A percentile compares a stretch with the other conserved stretches of the same genome.
These are phyloP conservation scores for Lontra canadensis DNA, from an alignment of 2,113 vertebrate species.

Conservation along the genomic window DNA sequence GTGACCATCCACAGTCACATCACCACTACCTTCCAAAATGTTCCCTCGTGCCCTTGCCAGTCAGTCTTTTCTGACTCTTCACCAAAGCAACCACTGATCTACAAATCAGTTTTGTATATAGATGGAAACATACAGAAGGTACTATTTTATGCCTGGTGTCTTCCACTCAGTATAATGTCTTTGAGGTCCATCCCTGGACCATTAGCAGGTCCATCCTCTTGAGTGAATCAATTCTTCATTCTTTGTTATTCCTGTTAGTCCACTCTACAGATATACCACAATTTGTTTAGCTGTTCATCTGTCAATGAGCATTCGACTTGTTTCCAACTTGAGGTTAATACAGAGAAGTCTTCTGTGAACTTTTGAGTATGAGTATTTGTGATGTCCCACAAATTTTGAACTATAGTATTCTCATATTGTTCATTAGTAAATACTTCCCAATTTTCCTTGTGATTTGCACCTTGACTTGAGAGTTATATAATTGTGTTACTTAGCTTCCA, in stretches of 20 bases:
- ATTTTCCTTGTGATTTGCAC: neutral
- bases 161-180: neutral
- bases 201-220: neutral
- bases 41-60: neutral
- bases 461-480: neutral
- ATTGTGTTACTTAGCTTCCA: neutral
- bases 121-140: neutral
- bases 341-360: neutral
- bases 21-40: too few relatives aligned
- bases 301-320: neutral
- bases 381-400: neutral
- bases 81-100: neutral
- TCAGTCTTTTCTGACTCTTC: neutral
- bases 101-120: neutral
- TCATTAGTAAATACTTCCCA: neutral
- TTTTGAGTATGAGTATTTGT: neutral
- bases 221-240: neutral
- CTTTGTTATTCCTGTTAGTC: neutral
- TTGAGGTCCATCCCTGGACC: neutral
- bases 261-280: neutral
- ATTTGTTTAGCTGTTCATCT: neutral
- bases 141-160: neutral
- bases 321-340: neutral
- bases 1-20: neutral
- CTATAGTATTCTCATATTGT: neutral